phyloP scores from a whole-genome alignment of 1,140 invertebrate genomes.

The Drosophila pruinosa region DNA sequence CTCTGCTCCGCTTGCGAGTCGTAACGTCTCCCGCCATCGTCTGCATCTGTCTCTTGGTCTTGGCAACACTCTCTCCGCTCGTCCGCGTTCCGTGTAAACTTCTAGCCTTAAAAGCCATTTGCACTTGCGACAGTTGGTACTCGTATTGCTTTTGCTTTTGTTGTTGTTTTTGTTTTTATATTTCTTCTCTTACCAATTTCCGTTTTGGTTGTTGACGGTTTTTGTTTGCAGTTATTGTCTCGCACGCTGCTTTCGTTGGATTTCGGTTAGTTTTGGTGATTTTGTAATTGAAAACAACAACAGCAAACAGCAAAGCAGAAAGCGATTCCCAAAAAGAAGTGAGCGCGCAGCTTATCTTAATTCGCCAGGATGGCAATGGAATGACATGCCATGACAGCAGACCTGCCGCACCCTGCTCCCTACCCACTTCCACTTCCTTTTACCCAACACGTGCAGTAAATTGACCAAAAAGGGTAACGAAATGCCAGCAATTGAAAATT shows the following conservation, averaged over 20 bases:
- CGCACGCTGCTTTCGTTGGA: conserved; percentile 48
- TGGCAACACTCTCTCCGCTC: conserved; percentile 10
- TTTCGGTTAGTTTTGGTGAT: conserved; percentile 55
- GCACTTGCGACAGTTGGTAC: conserved; percentile 72
- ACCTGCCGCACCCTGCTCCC: conserved; percentile 24
- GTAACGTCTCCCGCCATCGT: neutral
- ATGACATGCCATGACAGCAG: too few relatives aligned
- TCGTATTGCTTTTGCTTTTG: conserved; percentile 42
- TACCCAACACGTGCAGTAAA: conserved; percentile 33
- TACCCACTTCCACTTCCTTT: conserved; percentile 44
- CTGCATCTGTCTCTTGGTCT: neutral
- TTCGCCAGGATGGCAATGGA: conserved; percentile 31
- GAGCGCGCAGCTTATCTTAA: conserved; percentile 14
- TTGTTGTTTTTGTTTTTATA: conserved; percentile 17
- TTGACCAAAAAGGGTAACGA: conserved; percentile 74
- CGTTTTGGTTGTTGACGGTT: conserved; percentile 56
- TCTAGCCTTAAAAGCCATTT: conserved; percentile 63
- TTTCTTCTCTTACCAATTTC: conserved; percentile 73
- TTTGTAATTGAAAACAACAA: conserved; percentile 69
- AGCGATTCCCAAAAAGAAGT: conserved; percentile 1
- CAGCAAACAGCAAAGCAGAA: neutral
- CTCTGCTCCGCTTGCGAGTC: conserved; percentile 1
- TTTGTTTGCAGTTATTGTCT: conserved; percentile 19
- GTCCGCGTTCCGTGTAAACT: conserved; percentile 43
- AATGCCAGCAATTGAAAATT: conserved; percentile 66